These are phyloP conservation scores for Oophaga sylvatica DNA, from an alignment of 2,797 vertebrate species.

Conservation along the genomic window DNA sequence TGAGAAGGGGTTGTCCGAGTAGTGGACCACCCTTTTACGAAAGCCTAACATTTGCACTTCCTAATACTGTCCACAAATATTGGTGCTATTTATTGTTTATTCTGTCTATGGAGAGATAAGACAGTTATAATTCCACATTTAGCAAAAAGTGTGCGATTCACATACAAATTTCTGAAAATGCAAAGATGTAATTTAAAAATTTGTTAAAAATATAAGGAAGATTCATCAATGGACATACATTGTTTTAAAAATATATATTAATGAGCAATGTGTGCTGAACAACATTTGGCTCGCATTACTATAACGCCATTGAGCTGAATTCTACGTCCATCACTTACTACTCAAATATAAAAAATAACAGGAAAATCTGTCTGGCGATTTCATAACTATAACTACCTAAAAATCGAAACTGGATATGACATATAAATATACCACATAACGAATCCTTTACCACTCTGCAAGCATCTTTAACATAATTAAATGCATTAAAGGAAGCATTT, in stretches of 20 bases:
- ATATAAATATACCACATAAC: slow-evolving; percentile 8
- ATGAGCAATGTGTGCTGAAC: neutral
- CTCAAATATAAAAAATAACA: neutral
- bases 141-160: neutral
- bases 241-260: neutral
- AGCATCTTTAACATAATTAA: neutral
- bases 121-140: neutral
- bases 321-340: neutral
- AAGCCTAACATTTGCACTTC: neutral
- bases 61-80: neutral
- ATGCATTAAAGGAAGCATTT: slow-evolving; percentile 6
- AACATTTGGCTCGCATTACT: neutral
- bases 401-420: neutral
- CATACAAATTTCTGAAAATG: neutral
- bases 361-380: neutral
- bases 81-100: neutral
- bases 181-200: neutral
- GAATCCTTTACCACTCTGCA: neutral
- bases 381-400: neutral
- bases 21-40: no score
- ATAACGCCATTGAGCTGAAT: neutral
- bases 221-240: neutral
- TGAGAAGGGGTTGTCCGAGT: no score
- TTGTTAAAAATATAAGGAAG: neutral
- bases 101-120: neutral